These are phyloP conservation scores for Eurytemora carolleeae DNA, from an alignment of 1,140 invertebrate species.

Conservation along the genomic window DNA sequence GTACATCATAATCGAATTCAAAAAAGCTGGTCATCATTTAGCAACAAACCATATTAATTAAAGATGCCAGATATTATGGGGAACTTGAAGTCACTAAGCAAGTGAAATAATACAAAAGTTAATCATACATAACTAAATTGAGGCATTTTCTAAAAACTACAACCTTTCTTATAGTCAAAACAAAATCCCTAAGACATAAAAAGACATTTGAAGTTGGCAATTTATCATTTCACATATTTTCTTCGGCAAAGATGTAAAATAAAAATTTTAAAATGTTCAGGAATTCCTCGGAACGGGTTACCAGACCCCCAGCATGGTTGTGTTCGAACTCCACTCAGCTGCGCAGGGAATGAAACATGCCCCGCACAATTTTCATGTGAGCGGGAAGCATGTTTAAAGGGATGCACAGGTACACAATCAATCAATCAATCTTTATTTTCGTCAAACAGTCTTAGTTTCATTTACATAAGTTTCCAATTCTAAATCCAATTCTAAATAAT, in stretches of 20 bases:
- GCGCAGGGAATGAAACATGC: neutral
- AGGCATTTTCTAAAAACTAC: too few relatives aligned
- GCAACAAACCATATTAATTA: too few relatives aligned
- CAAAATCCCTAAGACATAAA: neutral
- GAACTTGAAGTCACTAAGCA: neutral
- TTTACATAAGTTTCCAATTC: too few relatives aligned
- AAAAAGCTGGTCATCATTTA: too few relatives aligned
- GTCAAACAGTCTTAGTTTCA: too few relatives aligned
- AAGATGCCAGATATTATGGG: too few relatives aligned
- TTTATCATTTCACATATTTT: neutral
- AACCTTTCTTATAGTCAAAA: neutral
- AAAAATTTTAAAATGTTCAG: neutral
- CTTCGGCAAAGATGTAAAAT: neutral
- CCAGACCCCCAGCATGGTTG: conserved; percentile 5
- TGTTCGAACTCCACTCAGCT: conserved; percentile 7
- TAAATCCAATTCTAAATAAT: too few relatives aligned
- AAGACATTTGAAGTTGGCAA: neutral
- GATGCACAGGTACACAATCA: neutral
- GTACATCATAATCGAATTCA: too few relatives aligned
- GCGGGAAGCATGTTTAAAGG: neutral
- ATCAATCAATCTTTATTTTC: too few relatives aligned
- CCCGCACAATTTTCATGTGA: neutral
- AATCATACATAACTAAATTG: neutral
- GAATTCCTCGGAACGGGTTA: conserved; percentile 6
- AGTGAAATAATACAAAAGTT: neutral